Base-by-base conservation (phyloP, 92 coral and sea anemone genomes). In the Epizoanthus stellaris region DNA sequence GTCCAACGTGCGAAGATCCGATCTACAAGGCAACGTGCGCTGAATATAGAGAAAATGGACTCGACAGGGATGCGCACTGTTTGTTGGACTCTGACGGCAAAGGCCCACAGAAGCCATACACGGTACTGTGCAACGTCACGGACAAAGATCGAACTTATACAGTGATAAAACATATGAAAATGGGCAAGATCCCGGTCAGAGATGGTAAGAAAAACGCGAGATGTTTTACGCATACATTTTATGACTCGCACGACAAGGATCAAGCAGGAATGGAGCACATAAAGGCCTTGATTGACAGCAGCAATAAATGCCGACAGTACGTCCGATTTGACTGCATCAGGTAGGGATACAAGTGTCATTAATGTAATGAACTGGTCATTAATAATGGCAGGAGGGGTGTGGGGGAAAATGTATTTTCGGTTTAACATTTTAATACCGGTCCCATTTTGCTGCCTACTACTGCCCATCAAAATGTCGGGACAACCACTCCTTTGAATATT, bases 231-330 rank as follows among this genome's bases (percentile, higher is more conserved):
- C 36, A 30, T 30, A 30, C 36, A 30, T 30, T 30, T 30, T 1
- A 30, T 30, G 36, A 30, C 0, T 30, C 36, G 0, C 36, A 30
- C 36, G 36, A 30, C 36, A 89, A 6, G 62, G 25, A 30, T 30
- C 79, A 67, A 4, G 73, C 74, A 17, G 49, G 64, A 40, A 82
- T 79, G 85, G 66, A 70, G n/a, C 98, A 87, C 86, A 89, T 92
- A 9, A 66, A 67, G 30, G 36, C 36, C 36, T 30, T 30, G 36
- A 30, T 30, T 30, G 36, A 30, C 36, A 30, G 36, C 36, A 30
- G 90, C 74, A 87, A 85, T 40, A 72, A 92, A 13, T 96, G 98
- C 59, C 98, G 98, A 3, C 98, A 96, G 86, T 90, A 88, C 71
- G 88, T 94, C 67, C 87, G 95, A 52, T 96, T 88, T 67, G 92